Evolutionary conservation across 2,797 vertebrate species (phyloP), one percentile per base, ranked within the genome.

Genomic region (Epinephelus coioides): DNA sequence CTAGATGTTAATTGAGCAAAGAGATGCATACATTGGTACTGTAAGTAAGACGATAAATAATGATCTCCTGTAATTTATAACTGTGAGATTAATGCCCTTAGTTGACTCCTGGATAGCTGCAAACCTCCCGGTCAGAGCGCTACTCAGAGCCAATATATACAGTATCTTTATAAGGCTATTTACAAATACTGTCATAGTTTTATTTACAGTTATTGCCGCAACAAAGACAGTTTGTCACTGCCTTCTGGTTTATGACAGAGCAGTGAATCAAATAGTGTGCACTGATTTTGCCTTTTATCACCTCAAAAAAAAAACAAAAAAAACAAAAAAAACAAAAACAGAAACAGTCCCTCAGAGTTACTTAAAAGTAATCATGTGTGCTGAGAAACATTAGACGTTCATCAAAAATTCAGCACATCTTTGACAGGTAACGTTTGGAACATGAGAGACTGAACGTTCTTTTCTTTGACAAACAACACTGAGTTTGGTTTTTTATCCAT

Each of bases 201-300:
- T 89, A 89, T 92, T 81, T 91, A 92, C 89, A 92, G 38, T 91
- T 93, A 93, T 93, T 94, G 90, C 91, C 64, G 43, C 66, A 79
- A 82, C 27, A 67, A 84, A 86, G 66, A 76, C 71, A 87, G 85
- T 87, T 82, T 70, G 23, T 81, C 56, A 79, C 81, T 68, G 55
- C 84, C 71, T 73, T 51, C 15, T 78, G 60, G 61, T 83, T 86
- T 65, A 61, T 77, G 56, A 85, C 53, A 69, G 46, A 91, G 71
- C 72, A 81, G 83, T 79, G 75, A 78, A 86, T 86, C 54, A 71
- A 69, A 63, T 66, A 38, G 10, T 72, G 57, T 71, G 40, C 64
- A 34, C 54, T 75, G 62, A 73, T 65, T 86, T 79, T 17, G 55
- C 38, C 34, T 70, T 25, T 44, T 44, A 13, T 82, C 70, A 34